Evolutionary conservation across 1,140 invertebrate genomes (phyloP), one percentile per base, ranked within the genome.

Genomic region (Heliconius himera): DNA sequence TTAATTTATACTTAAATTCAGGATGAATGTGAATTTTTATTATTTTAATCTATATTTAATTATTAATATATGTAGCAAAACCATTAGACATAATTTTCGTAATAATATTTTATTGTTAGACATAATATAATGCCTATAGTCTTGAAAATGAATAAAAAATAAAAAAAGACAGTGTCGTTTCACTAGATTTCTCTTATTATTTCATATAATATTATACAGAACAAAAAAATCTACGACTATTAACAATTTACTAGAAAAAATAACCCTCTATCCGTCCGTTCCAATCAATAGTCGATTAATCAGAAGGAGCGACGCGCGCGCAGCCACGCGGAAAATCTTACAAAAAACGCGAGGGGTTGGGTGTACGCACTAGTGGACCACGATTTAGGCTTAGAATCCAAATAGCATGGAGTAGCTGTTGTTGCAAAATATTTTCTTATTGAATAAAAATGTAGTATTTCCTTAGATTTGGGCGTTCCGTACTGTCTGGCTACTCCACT

Each of bases 241-340:
- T 66, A 66, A 29, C 60, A 66, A 66, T 66, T 56, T 76, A 16
- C 60, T 74, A 8, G n/a, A 76, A 74, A 76, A 66, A 76, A 66
- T 76, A 76, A 76, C 74, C 75, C 33, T 56, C 60, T 29, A 66
- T 73, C 87, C 84, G 85, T 86, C 86, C 77, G 83, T 77, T 81
- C 81, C 87, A 90, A 92, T 92, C 91, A 91, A 91, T 91, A 89
- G 86, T 88, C 90, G 90, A 93, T 93, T 93, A 93, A 93, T 93
- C 91, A 93, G 87, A 89, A 90, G 83, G 78, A 82, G 82, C 83
- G 83, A 87, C 91, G 91, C 89, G 81, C n/a, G 89, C 89, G 90
- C 89, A 91, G 77, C 83, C 85, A 83, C 85, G 87, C 85, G 88
- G 87, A 89, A 93, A 93, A 90, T 93, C 91, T 93, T 93, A 89